Evolutionary conservation across 2,797 vertebrate species (phyloP).

Genomic region (Novumbra hubbsi): DNA sequence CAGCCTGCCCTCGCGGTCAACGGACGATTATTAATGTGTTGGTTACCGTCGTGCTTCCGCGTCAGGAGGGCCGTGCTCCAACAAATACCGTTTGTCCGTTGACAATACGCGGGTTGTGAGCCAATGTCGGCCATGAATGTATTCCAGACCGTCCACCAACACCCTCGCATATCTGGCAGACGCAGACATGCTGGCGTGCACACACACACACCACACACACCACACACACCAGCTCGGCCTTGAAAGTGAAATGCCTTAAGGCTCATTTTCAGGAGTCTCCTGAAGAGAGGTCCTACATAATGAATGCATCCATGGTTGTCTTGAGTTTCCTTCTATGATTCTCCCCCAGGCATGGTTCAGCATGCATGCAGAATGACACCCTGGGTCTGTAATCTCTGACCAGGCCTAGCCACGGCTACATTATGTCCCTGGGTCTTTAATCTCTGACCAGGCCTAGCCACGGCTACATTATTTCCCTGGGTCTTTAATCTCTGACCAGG

Average conservation of each 20-base stretch:
- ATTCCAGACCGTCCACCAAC: background rate
- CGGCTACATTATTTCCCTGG: too few species aligned
- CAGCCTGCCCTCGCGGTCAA: background rate
- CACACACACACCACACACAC: conserved; percentile 3
- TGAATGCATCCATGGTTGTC: background rate
- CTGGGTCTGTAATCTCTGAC: too few species aligned
- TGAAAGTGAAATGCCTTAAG: background rate
- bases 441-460: too few species aligned
- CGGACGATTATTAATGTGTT: background rate
- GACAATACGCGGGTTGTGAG: background rate
- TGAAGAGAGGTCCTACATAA: background rate
- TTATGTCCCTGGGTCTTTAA: too few species aligned
- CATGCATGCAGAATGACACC: background rate
- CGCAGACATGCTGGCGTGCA: background rate
- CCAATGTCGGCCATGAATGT: background rate
- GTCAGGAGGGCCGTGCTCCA: background rate
- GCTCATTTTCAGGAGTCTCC: background rate
- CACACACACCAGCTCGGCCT: conserved; percentile 2
- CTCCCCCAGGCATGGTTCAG: background rate
- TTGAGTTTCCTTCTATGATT: background rate
- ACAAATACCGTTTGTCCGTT: background rate
- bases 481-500: too few species aligned
- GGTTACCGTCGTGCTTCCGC: background rate
- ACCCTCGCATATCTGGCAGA: background rate
- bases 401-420: too few species aligned